These are phyloP conservation scores for Ondatra zibethicus DNA, from an alignment of 2,113 vertebrate species.

Conservation along the genomic window DNA sequence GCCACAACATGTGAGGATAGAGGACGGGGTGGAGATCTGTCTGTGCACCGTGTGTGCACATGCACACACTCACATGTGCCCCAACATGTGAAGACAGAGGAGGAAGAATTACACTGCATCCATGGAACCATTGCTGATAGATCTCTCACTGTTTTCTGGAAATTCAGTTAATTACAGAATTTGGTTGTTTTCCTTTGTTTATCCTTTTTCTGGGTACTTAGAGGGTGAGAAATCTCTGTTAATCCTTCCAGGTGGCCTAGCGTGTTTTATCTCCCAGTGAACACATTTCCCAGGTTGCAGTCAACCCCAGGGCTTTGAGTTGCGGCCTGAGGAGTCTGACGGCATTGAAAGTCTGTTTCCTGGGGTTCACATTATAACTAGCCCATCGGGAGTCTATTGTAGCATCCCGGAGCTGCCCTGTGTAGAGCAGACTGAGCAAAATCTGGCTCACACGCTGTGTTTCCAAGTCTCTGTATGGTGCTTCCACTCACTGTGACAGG, in stretches of 20 bases:
- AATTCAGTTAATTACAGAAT: not conserved
- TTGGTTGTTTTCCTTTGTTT: not conserved
- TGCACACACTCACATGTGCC: too few relatives aligned
- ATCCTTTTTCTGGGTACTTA: not conserved
- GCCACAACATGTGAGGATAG: too few relatives aligned
- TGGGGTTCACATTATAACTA: not conserved
- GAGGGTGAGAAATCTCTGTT: not conserved
- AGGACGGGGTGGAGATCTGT: not conserved
- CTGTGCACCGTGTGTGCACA: too few relatives aligned
- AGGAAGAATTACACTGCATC: not conserved
- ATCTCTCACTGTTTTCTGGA: not conserved
- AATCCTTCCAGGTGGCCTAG: not conserved
- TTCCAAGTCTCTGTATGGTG: not conserved
- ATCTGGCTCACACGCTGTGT: not conserved
- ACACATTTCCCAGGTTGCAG: not conserved
- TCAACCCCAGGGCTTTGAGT: not conserved
- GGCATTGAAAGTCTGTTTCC: not conserved
- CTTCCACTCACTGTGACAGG: slow-evolving; percentile 5
- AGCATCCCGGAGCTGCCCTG: not conserved
- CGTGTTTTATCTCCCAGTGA: not conserved
- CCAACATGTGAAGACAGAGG: not conserved
- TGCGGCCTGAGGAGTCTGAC: not conserved
- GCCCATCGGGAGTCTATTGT: not conserved
- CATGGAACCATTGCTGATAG: not conserved
- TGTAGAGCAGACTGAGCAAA: slow-evolving; percentile 24